phyloP scores from a whole-genome alignment of 2,113 vertebrate genomes.

The Urocitellus parryii region DNA sequence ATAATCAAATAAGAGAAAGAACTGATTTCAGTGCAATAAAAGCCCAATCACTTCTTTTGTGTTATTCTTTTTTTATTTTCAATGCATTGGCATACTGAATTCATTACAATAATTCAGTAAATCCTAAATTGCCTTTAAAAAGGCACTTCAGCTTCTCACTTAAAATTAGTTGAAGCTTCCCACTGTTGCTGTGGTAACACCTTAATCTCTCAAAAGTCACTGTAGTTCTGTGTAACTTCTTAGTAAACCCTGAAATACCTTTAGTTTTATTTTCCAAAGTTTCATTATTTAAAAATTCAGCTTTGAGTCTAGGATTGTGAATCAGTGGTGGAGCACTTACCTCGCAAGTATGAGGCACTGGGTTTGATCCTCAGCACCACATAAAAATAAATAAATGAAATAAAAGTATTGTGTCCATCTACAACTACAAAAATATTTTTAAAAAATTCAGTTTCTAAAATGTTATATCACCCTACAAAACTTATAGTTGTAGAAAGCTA shows the following conservation, averaged over 20 bases:
- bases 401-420: no score
- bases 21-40: constrained; percentile 36
- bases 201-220: constrained; percentile 41
- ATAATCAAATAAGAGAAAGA: constrained; percentile 33
- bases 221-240: background rate
- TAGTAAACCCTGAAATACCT: background rate
- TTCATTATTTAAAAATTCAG: constrained; percentile 37
- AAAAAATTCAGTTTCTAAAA: background rate
- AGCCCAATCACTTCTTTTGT: constrained; percentile 15
- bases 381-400: no score
- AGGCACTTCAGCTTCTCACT: constrained; percentile 16
- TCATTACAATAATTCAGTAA: constrained; percentile 56
- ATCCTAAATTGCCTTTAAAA: constrained; percentile 27
- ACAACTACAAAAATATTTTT: no score
- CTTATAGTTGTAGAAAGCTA: constrained; percentile 18
- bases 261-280: constrained; percentile 46
- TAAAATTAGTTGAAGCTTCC: constrained; percentile 57
- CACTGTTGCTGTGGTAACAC: constrained; percentile 47
- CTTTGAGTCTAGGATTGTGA: no score
- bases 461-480: background rate
- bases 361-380: no score
- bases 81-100: background rate
- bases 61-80: constrained; percentile 48
- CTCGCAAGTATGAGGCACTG: no score
- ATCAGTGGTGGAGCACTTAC: no score